These are phyloP conservation scores for Bombus terrestris DNA, from an alignment of 1,140 invertebrate species.

Conservation along the genomic window DNA sequence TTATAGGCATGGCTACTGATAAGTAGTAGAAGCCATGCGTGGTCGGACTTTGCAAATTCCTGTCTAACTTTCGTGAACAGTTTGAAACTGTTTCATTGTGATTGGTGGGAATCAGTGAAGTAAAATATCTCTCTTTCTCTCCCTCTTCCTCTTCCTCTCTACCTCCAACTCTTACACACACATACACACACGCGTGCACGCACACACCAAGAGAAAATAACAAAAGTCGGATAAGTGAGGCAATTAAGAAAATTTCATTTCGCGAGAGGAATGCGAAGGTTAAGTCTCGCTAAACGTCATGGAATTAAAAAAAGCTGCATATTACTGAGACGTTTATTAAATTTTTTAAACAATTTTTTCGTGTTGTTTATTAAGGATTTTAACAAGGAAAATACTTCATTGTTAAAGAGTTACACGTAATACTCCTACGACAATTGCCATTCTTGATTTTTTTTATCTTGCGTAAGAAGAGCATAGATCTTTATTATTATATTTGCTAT, in stretches of 20 bases:
- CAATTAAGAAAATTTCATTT: slow-evolving; percentile 32
- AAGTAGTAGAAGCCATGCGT: slow-evolving; percentile 30
- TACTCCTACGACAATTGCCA: neutral
- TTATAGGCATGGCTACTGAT: neutral
- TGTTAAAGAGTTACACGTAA: neutral
- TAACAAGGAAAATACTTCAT: neutral
- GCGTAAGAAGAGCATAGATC: too few species aligned
- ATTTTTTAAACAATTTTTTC: neutral
- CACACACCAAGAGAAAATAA: neutral
- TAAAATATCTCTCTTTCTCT: neutral
- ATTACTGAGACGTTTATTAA: slow-evolving; percentile 8
- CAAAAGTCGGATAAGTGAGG: too few species aligned
- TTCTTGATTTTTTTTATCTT: too few species aligned
- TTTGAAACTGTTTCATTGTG: slow-evolving; percentile 2
- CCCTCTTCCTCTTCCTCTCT: too few species aligned
- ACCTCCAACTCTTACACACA: too few species aligned
- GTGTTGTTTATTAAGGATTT: neutral
- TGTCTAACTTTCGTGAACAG: slow-evolving; percentile 13
- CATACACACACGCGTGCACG: too few species aligned
- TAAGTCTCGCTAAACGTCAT: neutral
- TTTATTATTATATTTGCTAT: too few species aligned
- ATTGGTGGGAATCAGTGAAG: neutral
- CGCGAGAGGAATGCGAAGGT: slow-evolving; percentile 5
- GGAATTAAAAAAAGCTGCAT: neutral
- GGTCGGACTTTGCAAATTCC: slow-evolving; percentile 7